phyloP scores from a whole-genome alignment of 92 coral and sea anemone species.

The Porites lobata region DNA sequence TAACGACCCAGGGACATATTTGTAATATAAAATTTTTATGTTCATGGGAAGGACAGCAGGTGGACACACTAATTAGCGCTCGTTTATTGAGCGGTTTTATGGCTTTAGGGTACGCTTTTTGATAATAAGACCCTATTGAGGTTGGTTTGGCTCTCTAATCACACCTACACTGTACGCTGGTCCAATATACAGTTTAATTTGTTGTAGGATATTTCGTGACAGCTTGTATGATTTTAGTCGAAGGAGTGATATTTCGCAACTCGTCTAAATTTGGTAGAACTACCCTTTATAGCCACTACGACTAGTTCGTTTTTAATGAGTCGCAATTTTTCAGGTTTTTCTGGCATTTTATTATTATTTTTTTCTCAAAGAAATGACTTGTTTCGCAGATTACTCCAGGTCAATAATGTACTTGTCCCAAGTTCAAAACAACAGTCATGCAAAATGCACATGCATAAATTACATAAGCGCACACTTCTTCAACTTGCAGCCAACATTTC shows the following conservation, averaged over 20 bases:
- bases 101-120: not conserved
- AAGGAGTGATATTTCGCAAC: too few relatives aligned
- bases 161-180: not conserved
- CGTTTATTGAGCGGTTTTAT: slow-evolving; percentile 7
- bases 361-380: too few relatives aligned
- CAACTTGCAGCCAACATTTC: not conserved
- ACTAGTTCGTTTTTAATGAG: too few relatives aligned
- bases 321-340: not conserved
- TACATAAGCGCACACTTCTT: not conserved
- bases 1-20: not conserved
- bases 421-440: too few relatives aligned
- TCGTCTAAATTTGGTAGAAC: too few relatives aligned
- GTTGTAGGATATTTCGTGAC: not conserved
- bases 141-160: not conserved
- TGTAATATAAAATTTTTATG: not conserved
- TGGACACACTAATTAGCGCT: not conserved
- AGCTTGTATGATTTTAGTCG: not conserved
- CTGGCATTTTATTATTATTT: not conserved
- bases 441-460: too few relatives aligned
- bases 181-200: not conserved
- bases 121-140: not conserved
- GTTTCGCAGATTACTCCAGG: not conserved
- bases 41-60: not conserved
- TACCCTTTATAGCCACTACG: too few relatives aligned
- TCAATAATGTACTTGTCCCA: not conserved